Base-by-base conservation (phyloP, 35 echinoderm and acorn worm genomes). In the Holothuria glaberrima region DNA sequence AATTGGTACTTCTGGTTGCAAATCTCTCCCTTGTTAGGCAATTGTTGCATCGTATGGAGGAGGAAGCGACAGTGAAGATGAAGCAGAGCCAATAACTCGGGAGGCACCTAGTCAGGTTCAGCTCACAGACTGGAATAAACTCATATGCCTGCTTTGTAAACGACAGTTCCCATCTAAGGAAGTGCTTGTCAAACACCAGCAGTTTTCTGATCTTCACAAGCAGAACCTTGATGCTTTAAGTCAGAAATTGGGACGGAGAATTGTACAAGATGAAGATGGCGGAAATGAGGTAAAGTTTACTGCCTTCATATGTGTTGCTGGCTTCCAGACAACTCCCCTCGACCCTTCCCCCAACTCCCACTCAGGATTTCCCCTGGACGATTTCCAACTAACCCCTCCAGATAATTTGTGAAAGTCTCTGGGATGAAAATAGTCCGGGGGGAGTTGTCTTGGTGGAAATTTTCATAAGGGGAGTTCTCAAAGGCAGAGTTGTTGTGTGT, bases 11-110 rank as follows among this genome's bases (percentile, higher is more conserved):
- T 65, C 27, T 12, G 2, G 20, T 65, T 29, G 20, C 1, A 69
- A 69, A 9, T 69, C 22, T 29, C 66, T 69, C 22, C 22, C 66
- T 69, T 25, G 14, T 14, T 46, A 84, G 80, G 7, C 80, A 22
- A 93, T 99, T 61, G 89, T 99, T 34, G 97, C 94, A 45, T 91
- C 90, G n/a, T 99, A 99, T 72, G 97, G 97, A 32, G 97, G 97
- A 22, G 97, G 89, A 12, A 93, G 92, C 38, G 92, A 99, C 84
- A 99, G 97, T 72, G 97, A 99, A 56, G 70, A 74, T 44, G 97
- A 99, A 62, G 65, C 88, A 14, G 93, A 90, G 18, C 50, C 89
- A 18, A 71, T 32, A 12, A 32, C 84, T 34, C 78, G 27, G 27
- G 85, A 92, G 34, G 58, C 48, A 67, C 75, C 66, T 21, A 83